Evolutionary conservation across 2,113 vertebrate species (phyloP), one percentile per base, ranked within the genome.

Genomic region (Serilophus lunatus): DNA sequence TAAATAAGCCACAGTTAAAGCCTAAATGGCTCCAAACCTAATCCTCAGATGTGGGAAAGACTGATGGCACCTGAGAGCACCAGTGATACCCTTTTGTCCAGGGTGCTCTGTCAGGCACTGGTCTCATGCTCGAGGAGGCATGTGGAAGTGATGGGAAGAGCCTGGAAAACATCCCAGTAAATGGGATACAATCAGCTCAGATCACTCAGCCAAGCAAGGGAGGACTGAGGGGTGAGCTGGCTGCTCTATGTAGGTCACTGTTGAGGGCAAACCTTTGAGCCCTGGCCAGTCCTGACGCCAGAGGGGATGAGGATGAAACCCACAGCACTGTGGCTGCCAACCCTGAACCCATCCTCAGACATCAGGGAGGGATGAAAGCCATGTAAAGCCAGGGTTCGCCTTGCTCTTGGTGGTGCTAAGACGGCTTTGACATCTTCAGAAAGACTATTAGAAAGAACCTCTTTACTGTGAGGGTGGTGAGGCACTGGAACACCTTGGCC

Each of bases 41-140:
- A n/a, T n/a, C n/a, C n/a, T n/a, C n/a, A n/a, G n/a, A 10, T 31
- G 35, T 86, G 63, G 57, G 57, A 28, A 64, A 9, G 29, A 38
- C 31, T 1, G 5, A 53, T 22, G 59, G 49, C 25, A 60, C 33
- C 0, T 36, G 53, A 6, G 47, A 65, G 78, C 20, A 29, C 12
- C 31, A n/a, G 36, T 4, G 35, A 18, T 20, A 18, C 0, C 0
- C 4, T 54, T n/a, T 22, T 25, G 3, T 15, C 26, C 14, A 2
- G 5, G 15, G 1, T 15, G 18, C 36, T 59, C 59, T 69, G 51
- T 59, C 3, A 3, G 61, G 24, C 1, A 0, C 16, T 76, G 51
- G 28, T 17, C 9, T 53, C 0, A 3, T 20, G 40, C 59, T 47
- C 0, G 0, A 80, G 45, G 44, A 54, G 19, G n/a, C 17, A 61